A percentile compares a stretch with the other conserved stretches of the same genome.
phyloP scores from a whole-genome alignment of 2,113 vertebrate species.

The Ceuthmochares aereus region DNA sequence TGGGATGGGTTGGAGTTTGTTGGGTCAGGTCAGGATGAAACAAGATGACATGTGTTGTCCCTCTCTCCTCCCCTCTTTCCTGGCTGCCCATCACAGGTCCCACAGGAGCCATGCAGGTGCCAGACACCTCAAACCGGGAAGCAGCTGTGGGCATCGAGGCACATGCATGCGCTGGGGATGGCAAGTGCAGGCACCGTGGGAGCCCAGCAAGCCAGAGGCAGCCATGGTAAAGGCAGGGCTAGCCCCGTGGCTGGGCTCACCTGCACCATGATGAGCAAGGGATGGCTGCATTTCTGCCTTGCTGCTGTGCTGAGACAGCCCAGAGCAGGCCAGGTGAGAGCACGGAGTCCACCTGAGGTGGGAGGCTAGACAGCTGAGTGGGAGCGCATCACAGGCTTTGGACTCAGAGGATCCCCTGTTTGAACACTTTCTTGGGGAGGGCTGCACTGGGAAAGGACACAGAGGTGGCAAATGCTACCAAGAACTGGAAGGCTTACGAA shows the following conservation, averaged over 20 bases:
- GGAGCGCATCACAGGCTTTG: background rate
- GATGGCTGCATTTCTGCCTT: background rate
- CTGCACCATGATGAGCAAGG: fast-evolving
- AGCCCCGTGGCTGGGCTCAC: background rate
- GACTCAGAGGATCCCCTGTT: fast-evolving
- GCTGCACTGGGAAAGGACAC: too few species aligned
- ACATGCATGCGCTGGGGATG: background rate
- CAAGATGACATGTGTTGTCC: too few species aligned
- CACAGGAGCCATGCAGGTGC: fast-evolving
- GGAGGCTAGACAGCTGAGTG: too few species aligned
- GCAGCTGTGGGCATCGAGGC: fast-evolving
- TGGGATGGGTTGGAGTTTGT: too few species aligned
- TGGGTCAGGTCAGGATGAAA: too few species aligned
- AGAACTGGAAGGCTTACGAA: background rate
- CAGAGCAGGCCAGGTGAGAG: background rate
- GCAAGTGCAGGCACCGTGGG: fast-evolving
- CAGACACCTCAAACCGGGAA: too few species aligned
- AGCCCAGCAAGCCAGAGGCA: background rate
- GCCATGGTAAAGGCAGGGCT: background rate
- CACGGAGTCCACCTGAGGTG: too few species aligned
- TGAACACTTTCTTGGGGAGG: background rate
- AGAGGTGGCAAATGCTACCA: background rate
- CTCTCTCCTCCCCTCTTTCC: too few species aligned
- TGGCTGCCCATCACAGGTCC: too few species aligned
- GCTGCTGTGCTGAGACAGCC: too few species aligned